Conservation (phyloP, 2,888 invertebrate species). For the Lapara coniferarum region DNA sequence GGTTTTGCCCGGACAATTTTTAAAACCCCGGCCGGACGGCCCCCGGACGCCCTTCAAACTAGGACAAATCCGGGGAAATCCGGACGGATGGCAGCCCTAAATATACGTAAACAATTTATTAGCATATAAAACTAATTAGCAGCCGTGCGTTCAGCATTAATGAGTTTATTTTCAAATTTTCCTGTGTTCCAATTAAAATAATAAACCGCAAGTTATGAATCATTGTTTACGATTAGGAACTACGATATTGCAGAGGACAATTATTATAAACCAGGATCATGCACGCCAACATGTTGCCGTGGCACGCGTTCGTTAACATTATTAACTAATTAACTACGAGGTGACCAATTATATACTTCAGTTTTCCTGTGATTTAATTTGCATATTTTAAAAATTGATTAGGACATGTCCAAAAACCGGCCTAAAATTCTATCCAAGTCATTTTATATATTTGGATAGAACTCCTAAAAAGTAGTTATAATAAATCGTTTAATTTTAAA, state of each 20-base stretch:
- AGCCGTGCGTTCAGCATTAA: constrained; percentile 6
- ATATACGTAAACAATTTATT: background rate
- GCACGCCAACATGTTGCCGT: background rate
- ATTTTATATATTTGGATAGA: too few relatives aligned
- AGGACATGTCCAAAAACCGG: too few relatives aligned
- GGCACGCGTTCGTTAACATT: background rate
- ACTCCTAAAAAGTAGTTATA: too few relatives aligned
- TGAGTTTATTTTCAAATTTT: constrained; percentile 20
- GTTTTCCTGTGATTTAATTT: too few relatives aligned
- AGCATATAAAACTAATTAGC: background rate
- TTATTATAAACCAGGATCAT: background rate
- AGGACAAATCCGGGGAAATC: too few relatives aligned
- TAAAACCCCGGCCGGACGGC: too few relatives aligned
- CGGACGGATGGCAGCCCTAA: too few relatives aligned
- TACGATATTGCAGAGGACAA: background rate
- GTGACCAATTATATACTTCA: background rate
- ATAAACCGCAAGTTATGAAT: constrained; percentile 9
- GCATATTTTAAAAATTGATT: too few relatives aligned
- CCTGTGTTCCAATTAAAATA: constrained; percentile 26
- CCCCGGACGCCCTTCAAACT: too few relatives aligned
- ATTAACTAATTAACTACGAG: background rate
- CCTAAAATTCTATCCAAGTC: too few relatives aligned
- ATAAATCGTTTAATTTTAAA: too few relatives aligned
- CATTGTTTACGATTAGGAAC: constrained; percentile 8
- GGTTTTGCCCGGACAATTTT: too few relatives aligned